Conservation (phyloP, 2,113 vertebrate species). For the Thalassarche chlororhynchos region DNA sequence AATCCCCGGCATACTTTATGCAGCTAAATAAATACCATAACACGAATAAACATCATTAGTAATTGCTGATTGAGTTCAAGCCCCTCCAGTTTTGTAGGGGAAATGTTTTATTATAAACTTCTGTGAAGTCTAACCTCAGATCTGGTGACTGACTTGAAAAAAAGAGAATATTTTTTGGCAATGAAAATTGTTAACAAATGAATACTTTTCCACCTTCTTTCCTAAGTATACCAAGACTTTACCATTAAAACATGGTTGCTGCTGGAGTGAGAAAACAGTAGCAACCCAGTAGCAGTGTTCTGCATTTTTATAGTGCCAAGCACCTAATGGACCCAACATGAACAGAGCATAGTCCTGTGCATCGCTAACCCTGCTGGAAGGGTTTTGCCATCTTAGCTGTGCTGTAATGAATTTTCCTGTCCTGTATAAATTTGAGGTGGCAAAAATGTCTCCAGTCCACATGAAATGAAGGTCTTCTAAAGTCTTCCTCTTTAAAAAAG, state of each 20-base stretch:
- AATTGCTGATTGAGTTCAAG: background rate
- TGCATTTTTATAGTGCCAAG: background rate
- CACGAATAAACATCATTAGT: background rate
- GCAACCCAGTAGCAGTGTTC: background rate
- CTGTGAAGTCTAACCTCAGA: background rate
- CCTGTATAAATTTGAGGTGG: background rate
- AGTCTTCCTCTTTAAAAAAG: background rate
- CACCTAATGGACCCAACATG: background rate
- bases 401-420: background rate
- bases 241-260: background rate
- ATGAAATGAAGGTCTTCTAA: background rate
- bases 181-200: background rate
- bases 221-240: background rate
- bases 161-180: background rate
- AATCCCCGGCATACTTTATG: background rate
- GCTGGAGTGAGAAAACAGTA: background rate
- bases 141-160: background rate
- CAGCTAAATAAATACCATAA: conserved; percentile 29
- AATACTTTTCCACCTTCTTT: background rate
- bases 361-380: background rate
- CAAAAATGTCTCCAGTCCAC: background rate
- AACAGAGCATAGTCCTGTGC: background rate
- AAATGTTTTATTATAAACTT: conserved; percentile 3
- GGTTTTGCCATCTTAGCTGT: background rate
- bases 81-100: background rate